Evolutionary conservation across 2,797 vertebrate species (phyloP).

Genomic region (Siniperca scherzeri): DNA sequence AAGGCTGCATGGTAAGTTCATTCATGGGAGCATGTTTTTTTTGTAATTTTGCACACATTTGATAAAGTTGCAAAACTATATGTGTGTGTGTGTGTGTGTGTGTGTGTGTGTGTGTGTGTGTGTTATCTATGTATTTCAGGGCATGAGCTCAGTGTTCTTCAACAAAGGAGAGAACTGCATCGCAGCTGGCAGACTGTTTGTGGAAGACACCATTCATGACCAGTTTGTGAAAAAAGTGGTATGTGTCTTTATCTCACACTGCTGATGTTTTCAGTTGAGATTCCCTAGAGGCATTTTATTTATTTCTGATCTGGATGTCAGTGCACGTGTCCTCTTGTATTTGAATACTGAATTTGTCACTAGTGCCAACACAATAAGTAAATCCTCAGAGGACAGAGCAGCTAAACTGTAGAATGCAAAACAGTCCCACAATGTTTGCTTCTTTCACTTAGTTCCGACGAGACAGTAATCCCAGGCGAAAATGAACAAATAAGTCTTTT

Average conservation of each 20-base stretch:
- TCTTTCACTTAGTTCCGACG: no score
- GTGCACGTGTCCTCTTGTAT: background rate
- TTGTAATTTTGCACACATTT: background rate
- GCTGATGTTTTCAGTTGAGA: background rate
- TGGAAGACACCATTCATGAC: slow-evolving; percentile 90
- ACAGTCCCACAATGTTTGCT: no score
- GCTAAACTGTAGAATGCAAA: no score
- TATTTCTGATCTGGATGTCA: background rate
- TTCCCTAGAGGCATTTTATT: background rate
- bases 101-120: background rate
- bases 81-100: no score
- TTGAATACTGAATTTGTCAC: no score
- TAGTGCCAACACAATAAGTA: no score
- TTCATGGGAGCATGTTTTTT: background rate
- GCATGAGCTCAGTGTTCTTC: slow-evolving; percentile 94
- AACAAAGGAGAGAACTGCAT: slow-evolving; percentile 96
- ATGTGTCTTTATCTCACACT: slow-evolving; percentile 36
- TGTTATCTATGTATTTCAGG: slow-evolving; percentile 76
- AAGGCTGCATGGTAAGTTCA: slow-evolving; percentile 89
- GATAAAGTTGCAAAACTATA: background rate
- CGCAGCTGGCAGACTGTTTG: slow-evolving; percentile 90
- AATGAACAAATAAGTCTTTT: no score
- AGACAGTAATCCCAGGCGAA: no score
- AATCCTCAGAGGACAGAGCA: no score
- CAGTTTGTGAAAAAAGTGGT: slow-evolving; percentile 90